Conservation (phyloP, 2,888 invertebrate genomes). For the Cryptus viduatorius region DNA sequence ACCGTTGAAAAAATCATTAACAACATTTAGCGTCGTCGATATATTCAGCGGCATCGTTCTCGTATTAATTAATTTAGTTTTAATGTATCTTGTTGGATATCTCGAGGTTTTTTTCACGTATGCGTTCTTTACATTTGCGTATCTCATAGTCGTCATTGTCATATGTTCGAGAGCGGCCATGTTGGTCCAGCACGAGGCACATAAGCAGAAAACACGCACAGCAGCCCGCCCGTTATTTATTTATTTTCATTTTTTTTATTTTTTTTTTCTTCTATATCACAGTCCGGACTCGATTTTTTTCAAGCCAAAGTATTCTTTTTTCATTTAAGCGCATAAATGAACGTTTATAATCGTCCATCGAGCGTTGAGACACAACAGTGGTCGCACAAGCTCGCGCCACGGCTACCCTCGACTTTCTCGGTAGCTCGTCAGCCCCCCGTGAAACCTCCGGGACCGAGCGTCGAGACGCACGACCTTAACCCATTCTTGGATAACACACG, state of each 20-base stretch:
- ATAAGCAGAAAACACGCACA: conserved; percentile 51
- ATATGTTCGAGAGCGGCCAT: conserved; percentile 84
- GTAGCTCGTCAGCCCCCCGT: conserved; percentile 51
- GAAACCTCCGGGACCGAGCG: conserved; percentile 36
- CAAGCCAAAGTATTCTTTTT: not conserved
- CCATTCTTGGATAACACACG: conserved; percentile 41
- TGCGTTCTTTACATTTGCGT: conserved; percentile 12
- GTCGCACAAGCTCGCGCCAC: conserved; percentile 33
- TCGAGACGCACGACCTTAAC: conserved; percentile 35
- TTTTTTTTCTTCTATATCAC: conserved; percentile 32
- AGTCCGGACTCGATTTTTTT: conserved; percentile 3
- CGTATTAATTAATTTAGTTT: not conserved
- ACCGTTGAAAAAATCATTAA: conserved; percentile 32
- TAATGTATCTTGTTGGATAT: not conserved
- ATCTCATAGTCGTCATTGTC: conserved; percentile 75
- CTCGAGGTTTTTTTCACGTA: conserved; percentile 17
- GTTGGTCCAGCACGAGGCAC: conserved; percentile 75
- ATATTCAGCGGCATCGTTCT: not conserved
- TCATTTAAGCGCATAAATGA: not conserved
- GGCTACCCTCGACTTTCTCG: conserved; percentile 62
- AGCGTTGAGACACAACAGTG: conserved; percentile 1
- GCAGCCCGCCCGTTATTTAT: conserved; percentile 19
- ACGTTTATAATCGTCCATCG: too few species aligned
- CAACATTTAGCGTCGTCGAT: not conserved
- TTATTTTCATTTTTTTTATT: not conserved